Base-by-base conservation (phyloP, 2,888 invertebrate species). In the Scaptodrosophila latifasciaeformis region DNA sequence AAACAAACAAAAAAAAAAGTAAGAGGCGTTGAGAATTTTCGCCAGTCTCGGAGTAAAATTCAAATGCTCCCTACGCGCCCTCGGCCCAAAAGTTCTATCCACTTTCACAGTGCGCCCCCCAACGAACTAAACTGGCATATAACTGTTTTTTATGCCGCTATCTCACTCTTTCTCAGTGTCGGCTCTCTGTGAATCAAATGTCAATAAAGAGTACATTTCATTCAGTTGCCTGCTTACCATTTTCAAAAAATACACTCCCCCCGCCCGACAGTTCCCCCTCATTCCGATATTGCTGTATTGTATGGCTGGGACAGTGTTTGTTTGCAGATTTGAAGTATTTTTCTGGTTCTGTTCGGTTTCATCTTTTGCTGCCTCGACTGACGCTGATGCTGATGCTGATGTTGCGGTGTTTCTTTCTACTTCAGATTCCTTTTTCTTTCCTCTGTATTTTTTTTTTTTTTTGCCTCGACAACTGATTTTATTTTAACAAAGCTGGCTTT, bases 141-240 rank as follows among this genome's bases (percentile, higher is more conserved):
- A n/a, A 5, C 29, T 44, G 24, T 19, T 10, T n/a, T 19, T 13
- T 0, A 7, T 15, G 9, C 18, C 19, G 2, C 19, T 18, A n/a
- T 13, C 12, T 50, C 46, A 54, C 15, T 3, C 27, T 21, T 12
- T 81, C 29, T 18, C 46, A 34, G 19, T 12, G n/a, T 3, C 18
- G 12, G 42, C 12, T 13, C 42, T 39, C 19, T 10, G 18, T 49
- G 80, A 68, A 80, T 80, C 75, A 81, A 75, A 75, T 81, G 75
- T 75, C 75, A 75, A 75, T 81, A 75, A 75, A 77, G 75, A 75
- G 75, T 75, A 75, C 77, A 75, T 75, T 75, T 75, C 75, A 81
- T 75, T 75, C 80, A 69, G 70, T 49, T 66, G 70, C 35, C 19
- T n/a, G 15, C n/a, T n/a, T n/a, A n/a, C n/a, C n/a, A n/a, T n/a